phyloP scores from a whole-genome alignment of 2,888 invertebrate species.

The Ornithoptera alexandrae region DNA sequence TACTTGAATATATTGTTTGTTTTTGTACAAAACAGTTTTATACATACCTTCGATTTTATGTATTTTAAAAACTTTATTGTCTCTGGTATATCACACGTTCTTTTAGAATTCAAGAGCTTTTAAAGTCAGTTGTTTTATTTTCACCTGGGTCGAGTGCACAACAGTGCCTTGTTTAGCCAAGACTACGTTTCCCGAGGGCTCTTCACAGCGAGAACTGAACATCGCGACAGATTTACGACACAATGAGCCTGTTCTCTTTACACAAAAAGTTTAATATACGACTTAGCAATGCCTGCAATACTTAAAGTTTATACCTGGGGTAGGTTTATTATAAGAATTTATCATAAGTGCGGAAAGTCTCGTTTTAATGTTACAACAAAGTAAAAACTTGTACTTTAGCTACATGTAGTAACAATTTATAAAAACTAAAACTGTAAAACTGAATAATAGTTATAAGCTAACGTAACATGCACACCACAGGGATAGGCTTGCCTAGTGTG shows the following conservation, averaged over 20 bases:
- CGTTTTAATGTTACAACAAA: too few relatives aligned
- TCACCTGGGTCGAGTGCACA: conserved; percentile 11
- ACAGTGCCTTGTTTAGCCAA: conserved; percentile 23
- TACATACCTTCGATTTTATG: too few relatives aligned
- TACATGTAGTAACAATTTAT: too few relatives aligned
- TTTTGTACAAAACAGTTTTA: too few relatives aligned
- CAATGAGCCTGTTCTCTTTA: conserved; percentile 2
- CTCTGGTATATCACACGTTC: not conserved
- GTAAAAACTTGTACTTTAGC: too few relatives aligned
- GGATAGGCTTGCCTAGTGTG: too few relatives aligned
- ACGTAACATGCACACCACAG: too few relatives aligned
- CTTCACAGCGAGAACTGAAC: conserved; percentile 20
- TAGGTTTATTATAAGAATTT: not conserved
- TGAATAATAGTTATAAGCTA: too few relatives aligned
- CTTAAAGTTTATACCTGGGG: not conserved
- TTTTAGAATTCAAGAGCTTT: conserved; percentile 1
- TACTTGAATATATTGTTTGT: too few relatives aligned
- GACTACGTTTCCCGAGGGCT: conserved; percentile 7
- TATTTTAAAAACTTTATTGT: not conserved
- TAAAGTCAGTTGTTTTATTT: conserved; percentile 17
- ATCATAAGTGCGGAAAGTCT: too few relatives aligned
- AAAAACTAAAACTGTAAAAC: too few relatives aligned
- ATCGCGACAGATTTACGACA: conserved; percentile 21
- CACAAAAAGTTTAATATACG: conserved; percentile 6
- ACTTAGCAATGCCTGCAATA: not conserved